These are phyloP conservation scores for Dolomedes plantarius DNA, from an alignment of 2,888 invertebrate genomes.

Conservation along the genomic window DNA sequence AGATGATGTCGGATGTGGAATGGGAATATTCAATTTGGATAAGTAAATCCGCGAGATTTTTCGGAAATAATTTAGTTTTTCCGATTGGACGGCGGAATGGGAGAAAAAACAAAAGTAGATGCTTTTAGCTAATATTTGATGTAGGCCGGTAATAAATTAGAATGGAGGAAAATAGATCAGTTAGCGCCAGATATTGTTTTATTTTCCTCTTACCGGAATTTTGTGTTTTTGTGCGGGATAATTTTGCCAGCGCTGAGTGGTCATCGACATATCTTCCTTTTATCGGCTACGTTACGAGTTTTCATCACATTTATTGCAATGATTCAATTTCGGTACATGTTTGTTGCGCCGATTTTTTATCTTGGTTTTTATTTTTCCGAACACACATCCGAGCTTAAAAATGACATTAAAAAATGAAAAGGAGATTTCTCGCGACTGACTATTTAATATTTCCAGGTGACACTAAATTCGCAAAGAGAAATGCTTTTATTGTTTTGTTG, in stretches of 20 bases:
- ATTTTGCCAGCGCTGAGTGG: neutral
- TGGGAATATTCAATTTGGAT: constrained; percentile 16
- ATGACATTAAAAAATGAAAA: too few relatives aligned
- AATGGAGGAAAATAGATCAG: constrained; percentile 5
- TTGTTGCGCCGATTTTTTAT: too few relatives aligned
- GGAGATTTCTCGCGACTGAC: too few relatives aligned
- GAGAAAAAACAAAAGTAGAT: constrained; percentile 15
- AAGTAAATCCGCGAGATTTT: constrained; percentile 18
- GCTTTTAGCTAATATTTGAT: constrained; percentile 18
- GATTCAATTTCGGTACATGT: neutral
- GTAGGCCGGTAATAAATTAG: constrained; percentile 5
- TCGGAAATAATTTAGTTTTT: constrained; percentile 16
- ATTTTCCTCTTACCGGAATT: neutral
- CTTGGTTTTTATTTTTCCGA: too few relatives aligned
- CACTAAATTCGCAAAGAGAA: too few relatives aligned
- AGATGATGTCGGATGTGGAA: constrained; percentile 5
- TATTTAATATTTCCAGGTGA: too few relatives aligned
- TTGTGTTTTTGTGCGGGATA: neutral
- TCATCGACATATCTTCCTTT: neutral
- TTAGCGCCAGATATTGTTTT: neutral
- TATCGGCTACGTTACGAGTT: neutral
- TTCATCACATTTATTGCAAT: neutral
- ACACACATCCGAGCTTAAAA: too few relatives aligned
- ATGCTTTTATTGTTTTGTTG: too few relatives aligned
- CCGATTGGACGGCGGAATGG: neutral